Evolutionary conservation across 2,888 invertebrate species (phyloP).

Genomic region (Deilephila elpenor): DNA sequence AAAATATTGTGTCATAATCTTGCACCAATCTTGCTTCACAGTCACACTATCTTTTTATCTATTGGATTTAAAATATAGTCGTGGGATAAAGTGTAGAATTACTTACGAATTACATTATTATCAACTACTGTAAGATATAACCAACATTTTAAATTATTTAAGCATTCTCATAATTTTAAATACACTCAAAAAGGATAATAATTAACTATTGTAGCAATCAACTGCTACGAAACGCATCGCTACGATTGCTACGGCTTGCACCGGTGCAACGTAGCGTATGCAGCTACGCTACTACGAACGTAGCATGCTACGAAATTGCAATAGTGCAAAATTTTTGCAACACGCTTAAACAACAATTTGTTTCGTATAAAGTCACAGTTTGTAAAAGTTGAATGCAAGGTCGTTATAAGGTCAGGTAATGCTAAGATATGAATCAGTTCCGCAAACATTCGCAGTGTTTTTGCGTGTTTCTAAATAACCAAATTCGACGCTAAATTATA

Average conservation of each 20-base stretch:
- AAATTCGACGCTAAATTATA: background rate
- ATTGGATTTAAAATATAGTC: too few relatives aligned
- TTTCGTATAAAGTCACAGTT: background rate
- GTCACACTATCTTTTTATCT: too few relatives aligned
- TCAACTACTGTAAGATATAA: too few relatives aligned
- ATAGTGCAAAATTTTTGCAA: slow-evolving; percentile 59
- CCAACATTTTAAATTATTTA: too few relatives aligned
- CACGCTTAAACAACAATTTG: background rate
- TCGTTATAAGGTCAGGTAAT: background rate
- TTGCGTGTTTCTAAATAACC: background rate
- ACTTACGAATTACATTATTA: too few relatives aligned
- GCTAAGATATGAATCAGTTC: slow-evolving; percentile 9
- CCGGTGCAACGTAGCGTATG: slow-evolving; percentile 75
- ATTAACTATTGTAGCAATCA: slow-evolving; percentile 25
- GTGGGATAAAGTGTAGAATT: too few relatives aligned
- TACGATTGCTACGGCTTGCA: slow-evolving; percentile 66
- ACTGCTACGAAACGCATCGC: slow-evolving; percentile 56
- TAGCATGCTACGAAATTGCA: slow-evolving; percentile 79
- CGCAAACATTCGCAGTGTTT: slow-evolving; percentile 6
- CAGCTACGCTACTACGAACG: slow-evolving; percentile 77
- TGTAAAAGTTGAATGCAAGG: background rate
- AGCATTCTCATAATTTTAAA: too few relatives aligned
- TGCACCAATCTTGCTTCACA: too few relatives aligned
- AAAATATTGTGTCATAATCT: too few relatives aligned
- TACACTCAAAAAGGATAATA: too few relatives aligned